Evolutionary conservation across 2,888 invertebrate species (phyloP).

Genomic region (Cremastinae sp.): DNA sequence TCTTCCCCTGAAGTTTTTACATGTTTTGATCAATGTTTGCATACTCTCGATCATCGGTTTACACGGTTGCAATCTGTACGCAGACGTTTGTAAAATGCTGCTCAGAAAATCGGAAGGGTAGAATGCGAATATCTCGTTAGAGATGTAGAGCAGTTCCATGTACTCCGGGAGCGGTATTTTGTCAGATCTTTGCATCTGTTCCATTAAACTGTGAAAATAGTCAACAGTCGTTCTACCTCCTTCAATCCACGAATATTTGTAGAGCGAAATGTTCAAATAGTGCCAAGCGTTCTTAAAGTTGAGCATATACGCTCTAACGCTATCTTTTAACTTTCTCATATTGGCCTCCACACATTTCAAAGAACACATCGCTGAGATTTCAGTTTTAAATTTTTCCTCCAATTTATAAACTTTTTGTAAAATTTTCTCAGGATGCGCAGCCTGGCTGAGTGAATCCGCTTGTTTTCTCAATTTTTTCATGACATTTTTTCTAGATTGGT

Average conservation of each 20-base stretch:
- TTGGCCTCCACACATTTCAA: not conserved
- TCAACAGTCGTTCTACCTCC: not conserved
- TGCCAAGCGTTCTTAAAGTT: not conserved
- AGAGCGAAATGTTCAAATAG: constrained; percentile 21
- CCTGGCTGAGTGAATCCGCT: too few relatives aligned
- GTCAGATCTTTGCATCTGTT: not conserved
- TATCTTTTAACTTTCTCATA: not conserved
- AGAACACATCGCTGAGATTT: too few relatives aligned
- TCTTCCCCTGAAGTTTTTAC: too few relatives aligned
- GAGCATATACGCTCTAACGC: not conserved
- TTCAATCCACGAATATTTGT: constrained; percentile 4
- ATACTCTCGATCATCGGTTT: not conserved
- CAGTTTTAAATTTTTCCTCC: too few relatives aligned
- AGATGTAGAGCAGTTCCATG: constrained; percentile 33
- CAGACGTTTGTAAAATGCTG: constrained; percentile 4
- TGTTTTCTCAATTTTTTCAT: too few relatives aligned
- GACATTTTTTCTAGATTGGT: not conserved
- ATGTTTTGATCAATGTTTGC: too few relatives aligned
- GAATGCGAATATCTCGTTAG: constrained; percentile 56
- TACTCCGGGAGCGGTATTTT: not conserved
- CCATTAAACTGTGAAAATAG: not conserved
- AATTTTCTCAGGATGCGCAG: too few relatives aligned
- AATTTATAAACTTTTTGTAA: too few relatives aligned
- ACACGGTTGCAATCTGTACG: not conserved
- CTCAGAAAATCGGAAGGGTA: constrained; percentile 15